phyloP scores from a whole-genome alignment of 2,113 vertebrate species.

The Otocyon megalotis region DNA sequence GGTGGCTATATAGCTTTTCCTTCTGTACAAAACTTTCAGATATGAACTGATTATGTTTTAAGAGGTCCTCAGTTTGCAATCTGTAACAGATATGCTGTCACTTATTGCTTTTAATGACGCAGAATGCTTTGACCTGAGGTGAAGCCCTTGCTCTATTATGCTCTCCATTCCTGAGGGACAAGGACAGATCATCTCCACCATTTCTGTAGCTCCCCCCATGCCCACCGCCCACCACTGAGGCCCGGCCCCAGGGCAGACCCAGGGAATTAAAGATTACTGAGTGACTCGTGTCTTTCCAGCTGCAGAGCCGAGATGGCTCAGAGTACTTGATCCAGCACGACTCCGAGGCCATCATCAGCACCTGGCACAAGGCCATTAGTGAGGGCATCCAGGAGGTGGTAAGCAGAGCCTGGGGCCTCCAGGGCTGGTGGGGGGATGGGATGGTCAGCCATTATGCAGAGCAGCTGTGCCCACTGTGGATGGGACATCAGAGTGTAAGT shows the following conservation, averaged over 20 bases:
- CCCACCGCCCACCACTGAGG: neutral
- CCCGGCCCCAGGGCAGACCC: neutral
- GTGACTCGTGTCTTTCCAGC: conserved; percentile 84
- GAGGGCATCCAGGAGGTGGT: conserved; percentile 93
- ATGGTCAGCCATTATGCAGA: neutral
- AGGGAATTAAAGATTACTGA: neutral
- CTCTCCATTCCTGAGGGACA: neutral
- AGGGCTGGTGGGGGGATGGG: conserved; percentile 79
- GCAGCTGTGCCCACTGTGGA: too few relatives aligned
- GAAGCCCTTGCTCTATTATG: neutral
- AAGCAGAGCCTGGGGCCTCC: conserved; percentile 85
- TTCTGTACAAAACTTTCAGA: neutral
- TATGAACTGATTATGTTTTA: neutral
- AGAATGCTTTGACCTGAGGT: neutral
- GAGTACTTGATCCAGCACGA: conserved; percentile 97
- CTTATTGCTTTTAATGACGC: neutral
- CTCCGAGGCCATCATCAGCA: conserved; percentile 94
- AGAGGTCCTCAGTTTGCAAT: neutral
- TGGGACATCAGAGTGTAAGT: neutral
- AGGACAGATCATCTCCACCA: neutral
- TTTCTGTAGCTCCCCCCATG: neutral
- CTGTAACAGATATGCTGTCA: neutral
- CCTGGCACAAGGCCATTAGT: conserved; percentile 92
- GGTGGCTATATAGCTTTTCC: neutral
- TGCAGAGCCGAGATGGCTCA: conserved; percentile 91